phyloP scores from a whole-genome alignment of 2,888 invertebrate genomes.

The Cacoxenus indagator region DNA sequence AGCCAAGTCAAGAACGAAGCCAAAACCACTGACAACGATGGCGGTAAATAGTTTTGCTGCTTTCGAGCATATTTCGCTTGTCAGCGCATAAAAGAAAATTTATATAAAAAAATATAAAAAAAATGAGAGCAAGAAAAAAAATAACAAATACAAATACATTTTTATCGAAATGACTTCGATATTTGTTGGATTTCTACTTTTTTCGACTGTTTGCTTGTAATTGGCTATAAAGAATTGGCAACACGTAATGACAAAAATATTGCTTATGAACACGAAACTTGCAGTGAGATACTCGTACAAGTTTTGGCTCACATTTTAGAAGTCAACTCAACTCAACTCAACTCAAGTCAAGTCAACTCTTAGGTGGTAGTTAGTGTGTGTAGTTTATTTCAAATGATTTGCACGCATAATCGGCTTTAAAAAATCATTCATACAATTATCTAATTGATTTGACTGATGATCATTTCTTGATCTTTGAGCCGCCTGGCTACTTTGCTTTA shows the following conservation, averaged over 20 bases:
- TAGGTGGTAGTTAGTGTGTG: background rate
- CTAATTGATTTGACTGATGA: constrained; percentile 65
- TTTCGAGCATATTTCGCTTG: constrained; percentile 43
- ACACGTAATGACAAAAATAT: constrained; percentile 26
- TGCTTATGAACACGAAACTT: constrained; percentile 36
- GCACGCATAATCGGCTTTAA: constrained; percentile 59
- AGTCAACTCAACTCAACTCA: background rate
- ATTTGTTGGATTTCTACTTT: constrained; percentile 19
- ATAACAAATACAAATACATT: constrained; percentile 10
- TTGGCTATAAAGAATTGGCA: constrained; percentile 28
- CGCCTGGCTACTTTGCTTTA: too few species aligned
- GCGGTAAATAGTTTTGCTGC: constrained; percentile 39
- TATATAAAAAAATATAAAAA: constrained; percentile 11
- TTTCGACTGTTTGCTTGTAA: constrained; percentile 26
- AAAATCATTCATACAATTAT: constrained; percentile 63
- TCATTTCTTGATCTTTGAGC: constrained; percentile 43
- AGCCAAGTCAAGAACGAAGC: background rate
- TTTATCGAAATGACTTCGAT: constrained; percentile 25
- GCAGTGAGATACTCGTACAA: background rate
- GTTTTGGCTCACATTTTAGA: background rate
- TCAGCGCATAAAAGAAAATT: constrained; percentile 21
- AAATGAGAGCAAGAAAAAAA: background rate
- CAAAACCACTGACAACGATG: constrained; percentile 27
- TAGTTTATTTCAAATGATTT: background rate
- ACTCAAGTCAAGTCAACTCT: background rate